These are phyloP conservation scores for Hylyphantes graminicola DNA, from an alignment of 1,140 invertebrate species.

Conservation along the genomic window DNA sequence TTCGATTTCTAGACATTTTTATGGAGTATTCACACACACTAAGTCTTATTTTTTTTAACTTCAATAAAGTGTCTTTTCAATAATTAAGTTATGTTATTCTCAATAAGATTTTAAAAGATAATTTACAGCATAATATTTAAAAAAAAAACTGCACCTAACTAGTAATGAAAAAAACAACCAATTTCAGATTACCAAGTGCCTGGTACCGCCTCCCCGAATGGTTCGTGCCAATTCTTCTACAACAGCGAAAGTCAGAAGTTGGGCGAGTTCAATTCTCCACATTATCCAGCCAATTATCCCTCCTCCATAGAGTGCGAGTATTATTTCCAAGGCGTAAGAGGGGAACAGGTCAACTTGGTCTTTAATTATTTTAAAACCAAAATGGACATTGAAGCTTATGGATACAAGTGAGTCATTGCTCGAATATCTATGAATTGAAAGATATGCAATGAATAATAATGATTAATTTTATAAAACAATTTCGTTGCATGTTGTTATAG, in stretches of 20 bases:
- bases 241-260: conserved; percentile 84
- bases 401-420: conserved; percentile 51
- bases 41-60: too few species aligned
- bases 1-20: too few species aligned
- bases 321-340: conserved; percentile 81
- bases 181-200: conserved; percentile 77
- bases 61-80: too few species aligned
- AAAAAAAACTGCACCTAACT: not conserved
- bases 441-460: too few species aligned
- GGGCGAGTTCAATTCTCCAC: conserved; percentile 94
- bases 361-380: conserved; percentile 93
- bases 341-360: conserved; percentile 90
- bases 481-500: too few species aligned
- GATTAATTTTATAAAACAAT: too few species aligned
- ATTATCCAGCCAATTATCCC: conserved; percentile 95
- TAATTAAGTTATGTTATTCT: too few species aligned
- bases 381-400: conserved; percentile 66
- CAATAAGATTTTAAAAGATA: too few species aligned
- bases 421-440: too few species aligned
- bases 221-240: conserved; percentile 90
- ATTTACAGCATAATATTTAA: too few species aligned
- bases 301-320: conserved; percentile 93
- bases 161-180: not conserved
- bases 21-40: too few species aligned
- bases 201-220: conserved; percentile 89